Evolutionary conservation across 2,797 vertebrate genomes (phyloP).

Genomic region (Myioborus miniatus): DNA sequence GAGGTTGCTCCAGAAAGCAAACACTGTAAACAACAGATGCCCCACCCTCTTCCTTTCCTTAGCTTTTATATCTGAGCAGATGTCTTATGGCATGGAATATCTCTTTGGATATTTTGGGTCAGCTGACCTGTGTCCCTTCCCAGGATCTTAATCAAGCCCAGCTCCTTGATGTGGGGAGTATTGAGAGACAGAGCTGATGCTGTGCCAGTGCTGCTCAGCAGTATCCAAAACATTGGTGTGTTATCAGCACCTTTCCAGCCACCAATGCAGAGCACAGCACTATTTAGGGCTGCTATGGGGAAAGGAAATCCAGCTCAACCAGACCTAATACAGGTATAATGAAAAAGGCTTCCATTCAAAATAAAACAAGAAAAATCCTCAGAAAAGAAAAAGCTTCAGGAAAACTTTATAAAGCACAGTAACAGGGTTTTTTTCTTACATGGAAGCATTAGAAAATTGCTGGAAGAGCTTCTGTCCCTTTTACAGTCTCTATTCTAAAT

Average conservation of each 20-base stretch:
- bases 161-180: not conserved
- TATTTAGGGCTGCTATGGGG: not conserved
- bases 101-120: not conserved
- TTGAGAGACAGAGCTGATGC: accelerated
- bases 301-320: not conserved
- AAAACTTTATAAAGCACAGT: not conserved
- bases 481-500: not conserved
- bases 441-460: not conserved
- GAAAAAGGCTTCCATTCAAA: not conserved
- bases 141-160: not conserved
- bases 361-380: not conserved
- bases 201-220: not conserved
- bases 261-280: not conserved
- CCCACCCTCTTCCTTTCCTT: not conserved
- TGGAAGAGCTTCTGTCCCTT: not conserved
- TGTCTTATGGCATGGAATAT: accelerated
- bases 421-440: not conserved
- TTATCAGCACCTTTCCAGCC: not conserved
- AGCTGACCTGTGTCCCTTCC: not conserved
- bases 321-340: not conserved
- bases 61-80: not conserved
- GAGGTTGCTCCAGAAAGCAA: not conserved
- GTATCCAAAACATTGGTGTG: not conserved
- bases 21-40: not conserved
- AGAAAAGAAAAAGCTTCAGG: not conserved